A percentile compares a stretch with the other conserved stretches of the same genome.
Evolutionary conservation across 2,797 vertebrate genomes (phyloP).

Genomic region (Melanotaenia parkinsoni): DNA sequence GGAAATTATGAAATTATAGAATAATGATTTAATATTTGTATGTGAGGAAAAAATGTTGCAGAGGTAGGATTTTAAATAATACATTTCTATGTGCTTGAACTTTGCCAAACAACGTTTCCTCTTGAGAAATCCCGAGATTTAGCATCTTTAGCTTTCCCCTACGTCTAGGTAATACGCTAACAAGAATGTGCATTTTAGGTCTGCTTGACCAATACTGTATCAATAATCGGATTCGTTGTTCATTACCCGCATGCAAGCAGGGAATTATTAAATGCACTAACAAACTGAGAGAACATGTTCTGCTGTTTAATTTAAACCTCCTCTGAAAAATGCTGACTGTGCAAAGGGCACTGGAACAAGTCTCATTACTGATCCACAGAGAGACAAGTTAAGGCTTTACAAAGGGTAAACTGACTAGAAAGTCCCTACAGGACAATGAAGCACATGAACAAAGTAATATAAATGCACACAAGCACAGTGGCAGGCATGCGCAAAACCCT

Average conservation of each 20-base stretch:
- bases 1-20: constrained; percentile 22
- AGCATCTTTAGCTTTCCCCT: constrained; percentile 15
- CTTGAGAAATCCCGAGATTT: constrained; percentile 33
- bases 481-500: constrained; percentile 24
- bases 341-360: constrained; percentile 49
- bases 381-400: constrained; percentile 44
- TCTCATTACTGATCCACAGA: constrained; percentile 72
- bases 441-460: constrained; percentile 52
- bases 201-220: constrained; percentile 14
- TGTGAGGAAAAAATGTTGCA: constrained; percentile 9
- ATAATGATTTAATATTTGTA: constrained; percentile 39
- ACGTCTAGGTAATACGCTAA: constrained; percentile 28
- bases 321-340: constrained; percentile 65
- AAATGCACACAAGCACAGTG: constrained; percentile 26
- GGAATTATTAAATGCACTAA: constrained; percentile 28
- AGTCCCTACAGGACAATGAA: constrained; percentile 55
- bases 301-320: constrained; percentile 57
- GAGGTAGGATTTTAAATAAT: constrained; percentile 50
- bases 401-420: constrained; percentile 61
- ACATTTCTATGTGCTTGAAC: constrained; percentile 48
- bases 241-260: constrained; percentile 27
- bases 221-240: constrained; percentile 36
- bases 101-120: constrained; percentile 41
- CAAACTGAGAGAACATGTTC: constrained; percentile 27
- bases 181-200: constrained; percentile 19